Conservation (phyloP, 2,113 vertebrate genomes). For the Oxyura jamaicensis region DNA sequence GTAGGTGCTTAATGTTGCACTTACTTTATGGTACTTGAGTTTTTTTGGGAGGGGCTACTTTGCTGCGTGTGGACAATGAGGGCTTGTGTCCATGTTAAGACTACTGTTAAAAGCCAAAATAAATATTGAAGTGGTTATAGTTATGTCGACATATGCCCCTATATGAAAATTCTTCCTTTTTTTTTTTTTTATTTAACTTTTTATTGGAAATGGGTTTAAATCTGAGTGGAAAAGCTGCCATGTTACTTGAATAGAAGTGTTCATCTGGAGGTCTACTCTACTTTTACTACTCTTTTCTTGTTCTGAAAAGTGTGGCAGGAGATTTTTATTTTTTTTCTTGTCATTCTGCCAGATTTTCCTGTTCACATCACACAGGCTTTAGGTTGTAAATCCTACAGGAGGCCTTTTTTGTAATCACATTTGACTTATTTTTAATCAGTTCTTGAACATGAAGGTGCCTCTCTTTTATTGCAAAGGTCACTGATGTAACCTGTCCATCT, state of each 20-base stretch:
- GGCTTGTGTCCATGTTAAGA: constrained; percentile 6
- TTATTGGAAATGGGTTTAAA: background rate
- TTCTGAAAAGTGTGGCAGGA: background rate
- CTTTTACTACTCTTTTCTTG: background rate
- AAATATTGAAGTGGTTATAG: background rate
- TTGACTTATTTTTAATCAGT: background rate
- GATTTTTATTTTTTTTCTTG: background rate
- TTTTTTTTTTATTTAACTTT: background rate
- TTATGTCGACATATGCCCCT: background rate
- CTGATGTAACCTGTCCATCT: background rate
- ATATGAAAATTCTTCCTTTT: background rate
- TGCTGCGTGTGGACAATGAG: background rate
- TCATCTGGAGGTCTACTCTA: background rate
- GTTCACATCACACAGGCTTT: background rate
- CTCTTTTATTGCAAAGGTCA: background rate
- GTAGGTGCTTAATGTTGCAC: background rate
- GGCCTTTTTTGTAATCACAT: background rate
- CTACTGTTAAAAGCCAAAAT: constrained; percentile 1
- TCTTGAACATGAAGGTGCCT: background rate
- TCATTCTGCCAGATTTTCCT: background rate
- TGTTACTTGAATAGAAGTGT: background rate
- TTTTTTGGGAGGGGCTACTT: background rate
- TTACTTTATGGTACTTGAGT: background rate
- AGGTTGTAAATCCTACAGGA: background rate
- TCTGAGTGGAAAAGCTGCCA: background rate